Evolutionary conservation across 2,113 vertebrate species (phyloP).

Genomic region (Pterocles gutturalis): DNA sequence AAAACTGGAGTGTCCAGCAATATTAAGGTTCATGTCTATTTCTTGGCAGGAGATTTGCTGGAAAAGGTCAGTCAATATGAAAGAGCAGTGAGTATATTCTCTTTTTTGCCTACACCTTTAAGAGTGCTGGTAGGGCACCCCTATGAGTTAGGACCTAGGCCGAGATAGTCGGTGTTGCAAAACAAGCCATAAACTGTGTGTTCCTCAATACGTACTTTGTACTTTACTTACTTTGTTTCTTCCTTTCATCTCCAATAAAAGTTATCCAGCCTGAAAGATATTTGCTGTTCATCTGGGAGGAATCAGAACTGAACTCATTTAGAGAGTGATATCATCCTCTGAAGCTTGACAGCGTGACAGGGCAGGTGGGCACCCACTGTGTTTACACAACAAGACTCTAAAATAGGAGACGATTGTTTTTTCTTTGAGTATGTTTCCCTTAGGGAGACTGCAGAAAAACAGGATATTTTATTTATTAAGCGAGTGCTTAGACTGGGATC

Average conservation of each 20-base stretch:
- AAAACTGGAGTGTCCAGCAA: background rate
- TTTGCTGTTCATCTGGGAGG: constrained; percentile 7
- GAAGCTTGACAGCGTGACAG: background rate
- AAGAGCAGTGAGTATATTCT: background rate
- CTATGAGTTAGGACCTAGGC: background rate
- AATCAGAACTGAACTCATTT: constrained; percentile 28
- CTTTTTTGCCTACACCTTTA: background rate
- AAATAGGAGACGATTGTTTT: constrained; percentile 46
- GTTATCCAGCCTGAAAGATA: background rate
- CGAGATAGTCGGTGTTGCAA: background rate
- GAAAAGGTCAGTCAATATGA: background rate
- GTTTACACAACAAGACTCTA: constrained; percentile 35
- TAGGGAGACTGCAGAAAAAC: constrained; percentile 38
- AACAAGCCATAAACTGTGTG: accelerated
- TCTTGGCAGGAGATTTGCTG: background rate
- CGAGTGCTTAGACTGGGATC: background rate
- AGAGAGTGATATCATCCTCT: constrained; percentile 1
- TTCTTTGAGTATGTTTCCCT: constrained; percentile 64
- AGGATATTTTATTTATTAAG: background rate
- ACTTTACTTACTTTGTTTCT: background rate
- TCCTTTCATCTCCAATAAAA: background rate
- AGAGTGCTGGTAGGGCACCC: background rate
- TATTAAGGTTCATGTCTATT: background rate
- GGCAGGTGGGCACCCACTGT: constrained; percentile 35
- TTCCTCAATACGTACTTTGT: background rate